phyloP scores from a whole-genome alignment of 2,113 vertebrate genomes.

The Pionites leucogaster region DNA sequence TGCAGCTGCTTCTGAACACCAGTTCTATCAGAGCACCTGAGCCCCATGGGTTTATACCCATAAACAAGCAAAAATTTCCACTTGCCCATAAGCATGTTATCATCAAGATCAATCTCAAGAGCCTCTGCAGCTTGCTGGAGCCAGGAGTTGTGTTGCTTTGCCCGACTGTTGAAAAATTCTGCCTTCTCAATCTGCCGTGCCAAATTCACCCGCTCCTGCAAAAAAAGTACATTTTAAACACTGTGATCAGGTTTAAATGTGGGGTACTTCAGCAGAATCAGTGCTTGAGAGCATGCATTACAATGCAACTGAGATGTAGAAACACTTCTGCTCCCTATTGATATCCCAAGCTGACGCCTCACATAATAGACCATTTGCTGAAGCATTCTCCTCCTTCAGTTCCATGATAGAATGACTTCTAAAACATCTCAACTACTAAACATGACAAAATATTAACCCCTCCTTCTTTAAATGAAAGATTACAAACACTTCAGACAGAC shows the following conservation, averaged over 20 bases:
- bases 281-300: background rate
- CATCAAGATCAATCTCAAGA: conserved; percentile 91
- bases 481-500: background rate
- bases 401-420: background rate
- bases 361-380: background rate
- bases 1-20: background rate
- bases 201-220: conserved; percentile 87
- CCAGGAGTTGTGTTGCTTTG: conserved; percentile 94
- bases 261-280: background rate
- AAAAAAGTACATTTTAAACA: background rate
- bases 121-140: conserved; percentile 89
- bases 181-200: conserved; percentile 91
- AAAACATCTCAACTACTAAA: background rate
- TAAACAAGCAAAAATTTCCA: background rate
- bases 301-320: background rate
- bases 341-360: background rate
- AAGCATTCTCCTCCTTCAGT: background rate
- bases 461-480: background rate
- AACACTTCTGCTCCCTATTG: background rate
- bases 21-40: background rate
- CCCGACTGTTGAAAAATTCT: conserved; percentile 88
- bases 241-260: background rate
- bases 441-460: background rate
- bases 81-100: conserved; percentile 78
- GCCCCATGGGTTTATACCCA: background rate